phyloP scores from a whole-genome alignment of 2,888 invertebrate genomes.

The Plusia festucae region DNA sequence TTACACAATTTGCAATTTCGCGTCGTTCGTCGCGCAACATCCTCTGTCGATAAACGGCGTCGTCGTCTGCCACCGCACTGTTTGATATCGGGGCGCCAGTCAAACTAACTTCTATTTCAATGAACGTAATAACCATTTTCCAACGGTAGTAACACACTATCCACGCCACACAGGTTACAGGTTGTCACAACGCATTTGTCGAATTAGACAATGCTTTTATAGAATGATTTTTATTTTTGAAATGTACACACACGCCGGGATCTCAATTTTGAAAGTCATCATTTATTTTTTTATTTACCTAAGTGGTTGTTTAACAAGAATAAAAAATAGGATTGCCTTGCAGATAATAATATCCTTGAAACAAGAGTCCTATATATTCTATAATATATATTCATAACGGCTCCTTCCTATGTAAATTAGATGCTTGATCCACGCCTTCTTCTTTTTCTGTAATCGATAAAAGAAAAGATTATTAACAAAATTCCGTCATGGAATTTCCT shows the following conservation, averaged over 20 bases:
- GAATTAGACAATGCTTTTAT: constrained; percentile 48
- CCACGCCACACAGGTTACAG: constrained; percentile 61
- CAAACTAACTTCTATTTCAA: constrained; percentile 58
- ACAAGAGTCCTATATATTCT: no score
- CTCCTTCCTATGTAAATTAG: no score
- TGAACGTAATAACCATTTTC: constrained; percentile 57
- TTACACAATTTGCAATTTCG: constrained; percentile 80
- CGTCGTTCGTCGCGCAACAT: constrained; percentile 73
- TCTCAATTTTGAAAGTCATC: background rate
- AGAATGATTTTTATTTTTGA: constrained; percentile 30
- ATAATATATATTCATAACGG: no score
- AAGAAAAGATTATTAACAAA: background rate
- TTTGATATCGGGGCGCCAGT: constrained; percentile 52
- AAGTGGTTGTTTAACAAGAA: background rate
- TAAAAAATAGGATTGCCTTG: background rate
- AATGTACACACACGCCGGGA: constrained; percentile 20
- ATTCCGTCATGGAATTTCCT: background rate
- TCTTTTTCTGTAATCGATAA: background rate
- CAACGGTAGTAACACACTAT: constrained; percentile 37
- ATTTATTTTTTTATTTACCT: background rate
- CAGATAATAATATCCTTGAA: no score
- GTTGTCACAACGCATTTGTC: constrained; percentile 63
- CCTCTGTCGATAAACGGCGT: constrained; percentile 76
- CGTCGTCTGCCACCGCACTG: constrained; percentile 58
- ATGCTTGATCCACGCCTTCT: no score